phyloP scores from a whole-genome alignment of 2,113 vertebrate species.

The Agapornis roseicollis region DNA sequence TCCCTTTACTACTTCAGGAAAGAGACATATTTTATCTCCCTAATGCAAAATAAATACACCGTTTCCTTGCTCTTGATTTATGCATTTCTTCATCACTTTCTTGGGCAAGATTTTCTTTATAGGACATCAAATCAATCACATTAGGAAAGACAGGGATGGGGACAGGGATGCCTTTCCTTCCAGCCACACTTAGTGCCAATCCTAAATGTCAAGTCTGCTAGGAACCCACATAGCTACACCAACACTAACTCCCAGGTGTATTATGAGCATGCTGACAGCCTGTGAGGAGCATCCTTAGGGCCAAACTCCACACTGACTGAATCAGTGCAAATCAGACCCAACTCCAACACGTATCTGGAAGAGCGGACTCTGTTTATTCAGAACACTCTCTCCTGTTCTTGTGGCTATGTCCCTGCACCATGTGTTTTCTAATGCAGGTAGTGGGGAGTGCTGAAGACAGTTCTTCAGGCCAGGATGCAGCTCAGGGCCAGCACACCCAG shows the following conservation, averaged over 20 bases:
- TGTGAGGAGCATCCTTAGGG: background rate
- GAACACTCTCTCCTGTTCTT: background rate
- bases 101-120: background rate
- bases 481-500: background rate
- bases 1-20: background rate
- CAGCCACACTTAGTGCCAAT: background rate
- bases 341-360: background rate
- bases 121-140: background rate
- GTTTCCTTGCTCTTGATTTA: background rate
- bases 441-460: background rate
- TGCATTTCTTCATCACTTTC: background rate
- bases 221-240: background rate
- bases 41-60: background rate
- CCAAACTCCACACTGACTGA: background rate
- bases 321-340: background rate
- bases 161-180: background rate
- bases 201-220: background rate
- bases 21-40: background rate
- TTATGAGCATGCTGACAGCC: background rate
- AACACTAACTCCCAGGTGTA: background rate
- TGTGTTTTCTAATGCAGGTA: rapidly evolving
- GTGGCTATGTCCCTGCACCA: background rate
- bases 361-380: background rate
- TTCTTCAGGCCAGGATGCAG: background rate
- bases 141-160: background rate